Base-by-base conservation (phyloP, 2,888 invertebrate genomes). In the Xestia xanthographa region DNA sequence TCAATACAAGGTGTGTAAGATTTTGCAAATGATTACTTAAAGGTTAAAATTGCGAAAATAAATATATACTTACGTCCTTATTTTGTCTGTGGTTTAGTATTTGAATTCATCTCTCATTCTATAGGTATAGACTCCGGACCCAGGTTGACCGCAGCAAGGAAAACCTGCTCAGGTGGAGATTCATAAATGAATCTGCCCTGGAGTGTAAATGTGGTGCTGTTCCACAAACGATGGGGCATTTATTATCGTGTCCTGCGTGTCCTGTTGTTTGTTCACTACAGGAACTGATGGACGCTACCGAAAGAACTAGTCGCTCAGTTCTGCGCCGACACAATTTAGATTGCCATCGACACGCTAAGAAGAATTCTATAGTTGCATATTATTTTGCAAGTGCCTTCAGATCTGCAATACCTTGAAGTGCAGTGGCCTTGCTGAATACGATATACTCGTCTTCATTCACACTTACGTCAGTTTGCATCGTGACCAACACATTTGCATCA, bases 401-500 rank as follows among this genome's bases (percentile, higher is more conserved):
- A 3, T 34, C 63, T 17, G 60, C 22, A 72, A 29, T 45, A 71
- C 26, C 56, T 71, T 71, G 62, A 80, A 71, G 48, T 65, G 63
- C 17, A 66, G 14, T 72, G 60, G 53, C 80, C 77, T 82, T 72
- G 56, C 65, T 53, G 9, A 67, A 12, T 60, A 43, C 41, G 26
- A 71, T 34, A 53, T 41, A 29, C 8, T 45, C 20, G 11, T 76
- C 60, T 76, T 76, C 34, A 80, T 82, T 80, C 9, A 56, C 41
- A 60, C 62, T 72, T 68, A 48, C 68, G 56, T 72, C 58, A 77
- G 29, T 71, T 71, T 66, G 45, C 50, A 71, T 48, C 69, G 76
- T 77, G 70, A 48, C 58, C 58, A 26, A 41, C 1, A 66, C 0
- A 62, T 81, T 76, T 70, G 69, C 60, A 34, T 71, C 43, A 53